Evolutionary conservation across 2,797 vertebrate genomes (phyloP).

Genomic region (Parotocinclus haroldoi): DNA sequence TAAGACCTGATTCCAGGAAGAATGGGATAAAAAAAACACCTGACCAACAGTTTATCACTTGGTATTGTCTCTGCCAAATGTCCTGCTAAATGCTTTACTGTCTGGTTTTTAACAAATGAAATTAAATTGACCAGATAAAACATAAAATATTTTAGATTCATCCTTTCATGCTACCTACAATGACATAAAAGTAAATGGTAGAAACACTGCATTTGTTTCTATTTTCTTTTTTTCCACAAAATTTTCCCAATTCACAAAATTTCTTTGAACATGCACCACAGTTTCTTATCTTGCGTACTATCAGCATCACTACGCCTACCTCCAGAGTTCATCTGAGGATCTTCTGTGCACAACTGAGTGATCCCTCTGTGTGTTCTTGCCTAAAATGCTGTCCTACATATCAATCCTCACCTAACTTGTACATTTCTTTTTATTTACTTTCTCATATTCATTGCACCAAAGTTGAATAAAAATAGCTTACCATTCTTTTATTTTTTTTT

Average conservation of each 20-base stretch:
- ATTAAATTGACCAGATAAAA: too few relatives aligned
- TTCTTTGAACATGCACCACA: conserved; percentile 10
- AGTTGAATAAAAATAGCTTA: conserved; percentile 48
- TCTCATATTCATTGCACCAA: conserved; percentile 52
- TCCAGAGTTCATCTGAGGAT: conserved; percentile 18
- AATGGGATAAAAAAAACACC: too few relatives aligned
- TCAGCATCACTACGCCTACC: conserved; percentile 4
- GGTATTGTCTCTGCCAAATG: too few relatives aligned
- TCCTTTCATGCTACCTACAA: too few relatives aligned
- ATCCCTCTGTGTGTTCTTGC: conserved; percentile 29
- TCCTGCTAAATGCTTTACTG: too few relatives aligned
- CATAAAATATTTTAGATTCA: too few relatives aligned
- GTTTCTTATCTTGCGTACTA: conserved; percentile 12
- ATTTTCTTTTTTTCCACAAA: too few relatives aligned
- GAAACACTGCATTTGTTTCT: too few relatives aligned
- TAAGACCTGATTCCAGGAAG: too few relatives aligned
- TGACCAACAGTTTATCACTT: too few relatives aligned
- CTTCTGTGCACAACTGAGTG: conserved; percentile 3
- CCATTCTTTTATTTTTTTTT: conserved; percentile 50
- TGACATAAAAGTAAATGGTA: too few relatives aligned
- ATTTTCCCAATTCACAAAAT: background rate
- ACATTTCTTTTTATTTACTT: conserved; percentile 46
- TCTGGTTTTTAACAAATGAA: too few relatives aligned
- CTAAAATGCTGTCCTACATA: conserved; percentile 19
- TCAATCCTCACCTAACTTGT: conserved; percentile 51